Conservation (phyloP, 2,113 vertebrate species). For the Pantherophis guttatus region DNA sequence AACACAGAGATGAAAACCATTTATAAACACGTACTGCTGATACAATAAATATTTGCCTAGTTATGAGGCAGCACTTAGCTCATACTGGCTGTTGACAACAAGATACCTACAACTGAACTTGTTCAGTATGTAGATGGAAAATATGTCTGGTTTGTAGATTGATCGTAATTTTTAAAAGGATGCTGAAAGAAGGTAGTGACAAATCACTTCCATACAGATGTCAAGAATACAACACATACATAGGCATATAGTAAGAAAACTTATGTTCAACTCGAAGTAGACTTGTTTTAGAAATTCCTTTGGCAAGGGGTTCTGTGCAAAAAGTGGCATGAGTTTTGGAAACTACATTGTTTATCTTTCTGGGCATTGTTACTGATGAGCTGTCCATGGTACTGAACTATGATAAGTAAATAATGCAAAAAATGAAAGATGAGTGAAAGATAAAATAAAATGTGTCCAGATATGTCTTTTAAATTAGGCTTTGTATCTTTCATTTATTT, state of each 20-base stretch:
- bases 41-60: not conserved
- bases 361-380: not conserved
- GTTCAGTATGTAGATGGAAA: not conserved
- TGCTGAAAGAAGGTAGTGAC: not conserved
- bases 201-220: not conserved
- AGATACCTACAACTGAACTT: not conserved
- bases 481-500: not conserved
- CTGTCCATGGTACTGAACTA: not conserved
- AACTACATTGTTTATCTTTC: not conserved
- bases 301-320: not conserved
- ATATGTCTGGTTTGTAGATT: not conserved
- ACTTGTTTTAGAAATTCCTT: not conserved
- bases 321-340: conserved; percentile 35
- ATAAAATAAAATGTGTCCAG: not conserved
- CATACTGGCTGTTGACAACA: not conserved
- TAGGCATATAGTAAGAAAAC: not conserved
- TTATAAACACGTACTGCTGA: not conserved
- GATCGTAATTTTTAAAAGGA: not conserved
- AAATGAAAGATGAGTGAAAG: not conserved
- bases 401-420: not conserved
- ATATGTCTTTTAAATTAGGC: not conserved
- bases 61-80: not conserved
- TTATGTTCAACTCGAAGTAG: not conserved
- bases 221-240: not conserved
- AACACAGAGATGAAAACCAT: not conserved